Conservation (phyloP, 2,888 invertebrate genomes). For the Thecocarcelia acutangulata region DNA sequence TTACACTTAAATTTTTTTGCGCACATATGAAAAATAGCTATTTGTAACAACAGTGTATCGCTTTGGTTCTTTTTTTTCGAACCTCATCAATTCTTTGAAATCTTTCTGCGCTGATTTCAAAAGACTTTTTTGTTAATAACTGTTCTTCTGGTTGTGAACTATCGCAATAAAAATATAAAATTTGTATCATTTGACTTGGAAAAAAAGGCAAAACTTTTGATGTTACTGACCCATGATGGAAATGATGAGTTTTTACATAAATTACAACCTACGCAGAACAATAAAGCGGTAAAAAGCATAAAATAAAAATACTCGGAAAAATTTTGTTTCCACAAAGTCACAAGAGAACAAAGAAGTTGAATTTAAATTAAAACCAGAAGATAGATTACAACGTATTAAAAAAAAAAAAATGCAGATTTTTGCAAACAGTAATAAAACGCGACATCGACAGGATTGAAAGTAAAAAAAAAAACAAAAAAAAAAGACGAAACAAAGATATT, state of each 20-base stretch:
- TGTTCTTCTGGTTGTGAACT: too few relatives aligned
- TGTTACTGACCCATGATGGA: conserved; percentile 49
- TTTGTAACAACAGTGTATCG: too few relatives aligned
- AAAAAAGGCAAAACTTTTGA: conserved; percentile 7
- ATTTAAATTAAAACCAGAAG: conserved; percentile 62
- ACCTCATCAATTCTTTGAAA: too few relatives aligned
- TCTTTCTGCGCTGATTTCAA: background rate
- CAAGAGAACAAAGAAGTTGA: conserved; percentile 55
- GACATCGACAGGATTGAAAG: conserved; percentile 44
- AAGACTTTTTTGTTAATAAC: background rate
- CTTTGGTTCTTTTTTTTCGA: too few relatives aligned
- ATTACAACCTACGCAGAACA: conserved; percentile 56
- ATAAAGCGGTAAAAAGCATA: conserved; percentile 26
- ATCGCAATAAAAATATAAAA: background rate
- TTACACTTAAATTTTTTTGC: too few relatives aligned
- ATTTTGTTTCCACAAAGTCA: conserved; percentile 28
- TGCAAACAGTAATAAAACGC: conserved; percentile 23
- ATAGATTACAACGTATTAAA: conserved; percentile 54
- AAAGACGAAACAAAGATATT: conserved; percentile 15
- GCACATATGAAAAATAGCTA: too few relatives aligned
- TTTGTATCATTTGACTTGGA: background rate
- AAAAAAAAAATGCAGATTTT: conserved; percentile 56
- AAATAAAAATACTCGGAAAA: conserved; percentile 5
- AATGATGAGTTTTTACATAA: conserved; percentile 57
- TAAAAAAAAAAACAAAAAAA: conserved; percentile 4